A percentile compares a stretch with the other conserved stretches of the same genome.
These are phyloP conservation scores for Andrena hattorfiana DNA, from an alignment of 2,888 invertebrate species.

Conservation along the genomic window DNA sequence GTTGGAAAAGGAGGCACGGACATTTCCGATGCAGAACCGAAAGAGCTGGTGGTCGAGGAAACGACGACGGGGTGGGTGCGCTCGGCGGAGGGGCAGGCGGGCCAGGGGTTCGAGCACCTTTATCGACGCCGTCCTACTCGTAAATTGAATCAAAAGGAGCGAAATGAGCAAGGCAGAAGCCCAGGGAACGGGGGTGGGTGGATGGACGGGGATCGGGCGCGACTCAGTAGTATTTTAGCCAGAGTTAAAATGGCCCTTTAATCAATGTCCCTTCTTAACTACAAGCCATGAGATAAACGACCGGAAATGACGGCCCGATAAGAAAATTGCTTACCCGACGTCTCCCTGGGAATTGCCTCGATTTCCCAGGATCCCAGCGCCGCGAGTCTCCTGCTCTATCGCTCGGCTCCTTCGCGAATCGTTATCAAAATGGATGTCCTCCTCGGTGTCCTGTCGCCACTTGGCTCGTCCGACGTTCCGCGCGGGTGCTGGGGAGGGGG, in stretches of 20 bases:
- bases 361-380: slow-evolving; percentile 68
- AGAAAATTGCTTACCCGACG: slow-evolving; percentile 82
- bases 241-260: slow-evolving; percentile 81
- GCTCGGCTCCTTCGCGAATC: slow-evolving; percentile 55
- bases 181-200: not conserved
- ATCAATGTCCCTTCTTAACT: slow-evolving; percentile 81
- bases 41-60: slow-evolving; percentile 27
- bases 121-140: slow-evolving; percentile 79
- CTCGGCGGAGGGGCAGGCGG: slow-evolving; percentile 39
- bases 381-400: slow-evolving; percentile 44
- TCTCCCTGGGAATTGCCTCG: slow-evolving; percentile 75
- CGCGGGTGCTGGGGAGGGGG: not conserved
- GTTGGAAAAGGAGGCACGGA: slow-evolving; percentile 54
- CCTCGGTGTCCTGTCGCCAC: slow-evolving; percentile 38
- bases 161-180: slow-evolving; percentile 73
- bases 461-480: slow-evolving; percentile 24
- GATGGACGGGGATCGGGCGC: slow-evolving; percentile 18
- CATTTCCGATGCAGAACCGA: slow-evolving; percentile 54
- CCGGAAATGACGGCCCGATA: slow-evolving; percentile 83
- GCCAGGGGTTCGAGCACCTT: slow-evolving; percentile 66
- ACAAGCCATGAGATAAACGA: slow-evolving; percentile 83
- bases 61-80: slow-evolving; percentile 26
- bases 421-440: slow-evolving; percentile 74
- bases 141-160: slow-evolving; percentile 83
- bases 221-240: slow-evolving; percentile 73